These are phyloP conservation scores for Dicranocentrus wangi DNA, from an alignment of 2,888 invertebrate species.

Conservation along the genomic window DNA sequence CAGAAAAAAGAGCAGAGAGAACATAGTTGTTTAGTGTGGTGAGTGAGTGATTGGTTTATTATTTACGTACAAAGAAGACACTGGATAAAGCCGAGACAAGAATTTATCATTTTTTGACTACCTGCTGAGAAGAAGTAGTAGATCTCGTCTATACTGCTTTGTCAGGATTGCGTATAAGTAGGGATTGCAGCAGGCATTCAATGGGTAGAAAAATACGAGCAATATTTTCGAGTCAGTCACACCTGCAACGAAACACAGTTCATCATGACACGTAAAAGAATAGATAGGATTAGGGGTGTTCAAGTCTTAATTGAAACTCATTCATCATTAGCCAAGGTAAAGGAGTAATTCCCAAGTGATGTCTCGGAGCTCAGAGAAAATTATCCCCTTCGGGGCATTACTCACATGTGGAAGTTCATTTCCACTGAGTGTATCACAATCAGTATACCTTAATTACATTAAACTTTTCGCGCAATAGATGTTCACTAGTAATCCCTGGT, in stretches of 20 bases:
- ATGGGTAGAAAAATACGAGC: constrained; percentile 91
- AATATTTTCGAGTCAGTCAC: constrained; percentile 79
- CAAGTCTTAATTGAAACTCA: constrained; percentile 20
- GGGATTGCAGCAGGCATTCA: constrained; percentile 94
- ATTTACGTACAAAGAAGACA: constrained; percentile 35
- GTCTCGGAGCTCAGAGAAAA: background rate
- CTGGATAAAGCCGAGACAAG: constrained; percentile 28
- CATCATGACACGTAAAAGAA: no score
- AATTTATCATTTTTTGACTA: constrained; percentile 74
- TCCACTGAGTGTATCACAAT: background rate
- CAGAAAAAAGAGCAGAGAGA: background rate
- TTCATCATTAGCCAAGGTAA: constrained; percentile 4
- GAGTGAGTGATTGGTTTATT: constrained; percentile 31
- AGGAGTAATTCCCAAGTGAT: background rate
- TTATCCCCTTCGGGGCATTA: background rate
- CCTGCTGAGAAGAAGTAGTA: constrained; percentile 81
- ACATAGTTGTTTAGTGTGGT: background rate
- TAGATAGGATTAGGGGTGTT: constrained; percentile 8
- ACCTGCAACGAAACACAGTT: constrained; percentile 63
- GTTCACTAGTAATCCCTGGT: background rate
- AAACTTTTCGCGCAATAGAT: constrained; percentile 14
- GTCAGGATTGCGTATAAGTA: constrained; percentile 93
- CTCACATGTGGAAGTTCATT: no score
- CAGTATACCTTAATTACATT: constrained; percentile 3
- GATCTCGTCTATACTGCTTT: constrained; percentile 87